A percentile compares a stretch with the other conserved stretches of the same genome.
Evolutionary conservation across 2,888 invertebrate genomes (phyloP).

Genomic region (Ceramica pisi): DNA sequence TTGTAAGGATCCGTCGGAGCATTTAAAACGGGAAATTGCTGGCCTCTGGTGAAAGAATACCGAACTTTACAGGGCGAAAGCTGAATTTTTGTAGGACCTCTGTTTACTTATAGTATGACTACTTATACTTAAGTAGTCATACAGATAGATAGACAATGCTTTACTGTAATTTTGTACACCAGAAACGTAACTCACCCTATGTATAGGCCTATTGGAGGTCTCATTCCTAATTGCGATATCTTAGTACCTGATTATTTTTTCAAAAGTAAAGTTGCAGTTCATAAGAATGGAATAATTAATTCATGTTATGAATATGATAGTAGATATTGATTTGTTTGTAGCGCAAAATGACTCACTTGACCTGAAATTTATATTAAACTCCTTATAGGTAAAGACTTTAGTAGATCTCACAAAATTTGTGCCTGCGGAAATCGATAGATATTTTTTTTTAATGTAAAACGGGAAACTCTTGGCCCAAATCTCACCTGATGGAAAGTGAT

Average conservation of each 20-base stretch:
- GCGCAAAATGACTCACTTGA: not conserved
- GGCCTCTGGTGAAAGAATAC: conserved; percentile 20
- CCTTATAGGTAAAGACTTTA: too few species aligned
- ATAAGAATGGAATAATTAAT: not conserved
- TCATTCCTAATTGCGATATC: not conserved
- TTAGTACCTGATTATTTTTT: not conserved
- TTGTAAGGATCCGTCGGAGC: conserved; percentile 46
- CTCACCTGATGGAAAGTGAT: too few species aligned
- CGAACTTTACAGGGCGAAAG: not conserved
- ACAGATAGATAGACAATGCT: not conserved
- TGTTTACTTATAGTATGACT: not conserved
- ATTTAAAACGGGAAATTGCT: conserved; percentile 54
- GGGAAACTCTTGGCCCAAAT: too few species aligned
- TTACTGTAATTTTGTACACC: not conserved
- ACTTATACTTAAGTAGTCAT: not conserved
- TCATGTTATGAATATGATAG: not conserved
- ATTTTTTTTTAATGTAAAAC: too few species aligned
- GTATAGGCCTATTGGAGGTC: not conserved
- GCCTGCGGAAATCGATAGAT: too few species aligned
- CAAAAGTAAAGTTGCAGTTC: too few species aligned
- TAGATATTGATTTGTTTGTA: not conserved
- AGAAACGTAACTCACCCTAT: not conserved
- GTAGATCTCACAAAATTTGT: too few species aligned
- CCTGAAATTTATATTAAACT: too few species aligned
- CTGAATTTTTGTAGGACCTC: not conserved